Percentiles rank a stretch among this genome's conserved stretches.
These are phyloP conservation scores for Lutraria lutraria DNA, from an alignment of 2,888 invertebrate species.

Conservation along the genomic window DNA sequence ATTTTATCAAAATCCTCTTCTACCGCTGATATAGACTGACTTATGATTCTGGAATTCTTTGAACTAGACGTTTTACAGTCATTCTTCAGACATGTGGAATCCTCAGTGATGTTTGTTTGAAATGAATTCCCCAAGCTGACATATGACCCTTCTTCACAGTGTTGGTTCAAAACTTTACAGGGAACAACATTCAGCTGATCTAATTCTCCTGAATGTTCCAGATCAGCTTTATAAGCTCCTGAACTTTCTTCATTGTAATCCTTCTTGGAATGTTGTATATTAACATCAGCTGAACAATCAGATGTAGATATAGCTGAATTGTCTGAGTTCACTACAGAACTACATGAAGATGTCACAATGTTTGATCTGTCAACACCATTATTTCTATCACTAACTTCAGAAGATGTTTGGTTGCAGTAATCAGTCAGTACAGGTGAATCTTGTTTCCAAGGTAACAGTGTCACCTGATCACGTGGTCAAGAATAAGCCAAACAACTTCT, in stretches of 20 bases:
- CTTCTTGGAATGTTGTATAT: too few relatives aligned
- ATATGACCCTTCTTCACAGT: too few relatives aligned
- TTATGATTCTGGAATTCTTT: background rate
- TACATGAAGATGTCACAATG: background rate
- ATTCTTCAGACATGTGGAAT: too few relatives aligned
- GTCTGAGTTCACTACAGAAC: background rate
- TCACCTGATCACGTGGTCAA: slow-evolving; percentile 50
- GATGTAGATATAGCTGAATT: background rate
- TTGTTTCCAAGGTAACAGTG: background rate
- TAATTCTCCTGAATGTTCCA: too few relatives aligned
- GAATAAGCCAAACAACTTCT: slow-evolving; percentile 60
- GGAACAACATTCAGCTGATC: too few relatives aligned
- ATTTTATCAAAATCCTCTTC: background rate
- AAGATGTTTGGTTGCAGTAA: background rate
- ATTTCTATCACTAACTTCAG: background rate
- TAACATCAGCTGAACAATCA: background rate
- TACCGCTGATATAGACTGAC: background rate
- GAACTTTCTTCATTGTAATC: too few relatives aligned
- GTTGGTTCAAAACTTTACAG: too few relatives aligned
- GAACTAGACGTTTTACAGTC: background rate
- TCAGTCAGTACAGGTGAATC: background rate
- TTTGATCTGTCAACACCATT: background rate
- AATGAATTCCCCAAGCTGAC: too few relatives aligned
- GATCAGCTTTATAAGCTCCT: too few relatives aligned
- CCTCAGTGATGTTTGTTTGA: background rate